These are phyloP conservation scores for Penaeus monodon DNA, from an alignment of 2,888 invertebrate species.

Conservation along the genomic window DNA sequence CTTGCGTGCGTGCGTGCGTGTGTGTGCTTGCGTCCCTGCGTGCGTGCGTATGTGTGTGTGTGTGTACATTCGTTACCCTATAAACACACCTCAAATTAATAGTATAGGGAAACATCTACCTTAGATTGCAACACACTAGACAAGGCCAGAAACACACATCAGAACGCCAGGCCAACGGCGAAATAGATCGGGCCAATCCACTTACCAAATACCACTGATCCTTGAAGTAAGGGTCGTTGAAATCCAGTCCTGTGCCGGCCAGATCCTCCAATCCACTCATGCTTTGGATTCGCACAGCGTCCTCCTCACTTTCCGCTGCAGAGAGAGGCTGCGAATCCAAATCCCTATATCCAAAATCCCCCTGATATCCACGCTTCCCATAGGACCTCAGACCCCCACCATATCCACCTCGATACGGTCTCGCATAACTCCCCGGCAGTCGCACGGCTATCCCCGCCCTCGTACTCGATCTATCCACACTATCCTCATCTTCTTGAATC, in stretches of 20 bases:
- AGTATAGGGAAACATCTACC: too few species aligned
- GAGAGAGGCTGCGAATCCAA: neutral
- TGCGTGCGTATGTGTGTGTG: too few species aligned
- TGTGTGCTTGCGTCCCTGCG: too few species aligned
- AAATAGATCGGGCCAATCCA: conserved; percentile 20
- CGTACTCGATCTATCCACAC: neutral
- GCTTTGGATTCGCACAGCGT: neutral
- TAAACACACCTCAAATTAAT: too few species aligned
- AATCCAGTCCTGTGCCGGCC: conserved; percentile 71
- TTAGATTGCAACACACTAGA: too few species aligned
- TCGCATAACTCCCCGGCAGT: too few species aligned
- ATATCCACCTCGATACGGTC: too few species aligned
- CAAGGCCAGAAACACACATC: too few species aligned
- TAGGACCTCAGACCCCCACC: too few species aligned
- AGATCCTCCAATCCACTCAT: neutral
- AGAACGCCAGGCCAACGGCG: too few species aligned
- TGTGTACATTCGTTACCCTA: too few species aligned
- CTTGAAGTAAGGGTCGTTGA: conserved; percentile 88
- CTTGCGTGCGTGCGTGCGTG: too few species aligned
- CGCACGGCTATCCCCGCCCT: neutral
- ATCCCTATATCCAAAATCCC: neutral
- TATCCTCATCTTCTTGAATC: neutral
- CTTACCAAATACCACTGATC: conserved; percentile 93
- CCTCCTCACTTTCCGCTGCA: neutral
- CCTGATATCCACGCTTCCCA: neutral